These are phyloP conservation scores for Chironomus tepperi DNA, from an alignment of 1,140 invertebrate genomes.

Conservation along the genomic window DNA sequence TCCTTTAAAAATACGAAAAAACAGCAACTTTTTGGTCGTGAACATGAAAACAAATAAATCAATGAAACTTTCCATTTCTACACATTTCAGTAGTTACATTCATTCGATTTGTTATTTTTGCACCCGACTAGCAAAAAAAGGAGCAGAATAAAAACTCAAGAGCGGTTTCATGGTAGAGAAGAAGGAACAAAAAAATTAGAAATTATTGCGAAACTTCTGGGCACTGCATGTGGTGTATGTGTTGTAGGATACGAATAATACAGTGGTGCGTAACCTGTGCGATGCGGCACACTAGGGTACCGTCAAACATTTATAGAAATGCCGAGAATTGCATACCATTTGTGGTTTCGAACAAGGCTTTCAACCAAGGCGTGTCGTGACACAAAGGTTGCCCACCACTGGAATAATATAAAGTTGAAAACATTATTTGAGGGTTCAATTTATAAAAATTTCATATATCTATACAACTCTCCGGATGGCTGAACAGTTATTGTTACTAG, in stretches of 20 bases:
- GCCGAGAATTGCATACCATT: no score
- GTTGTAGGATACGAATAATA: background rate
- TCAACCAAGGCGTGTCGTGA: no score
- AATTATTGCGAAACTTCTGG: background rate
- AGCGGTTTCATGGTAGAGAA: background rate
- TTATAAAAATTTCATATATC: no score
- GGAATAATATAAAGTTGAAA: slow-evolving; percentile 1
- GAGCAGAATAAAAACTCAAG: background rate
- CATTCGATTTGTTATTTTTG: background rate
- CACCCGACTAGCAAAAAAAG: background rate
- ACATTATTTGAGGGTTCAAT: background rate
- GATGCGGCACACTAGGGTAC: no score
- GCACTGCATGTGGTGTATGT: background rate
- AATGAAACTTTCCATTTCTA: background rate
- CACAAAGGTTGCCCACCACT: no score
- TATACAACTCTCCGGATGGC: background rate
- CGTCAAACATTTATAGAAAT: no score
- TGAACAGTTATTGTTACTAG: slow-evolving; percentile 13
- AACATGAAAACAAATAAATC: background rate
- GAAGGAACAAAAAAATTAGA: background rate
- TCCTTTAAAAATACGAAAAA: no score
- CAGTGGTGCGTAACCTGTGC: no score
- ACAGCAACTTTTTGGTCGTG: no score
- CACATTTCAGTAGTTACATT: background rate
- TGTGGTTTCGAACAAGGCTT: no score